Evolutionary conservation across 2,888 invertebrate species (phyloP).

Genomic region (Tryphoninae sp.): DNA sequence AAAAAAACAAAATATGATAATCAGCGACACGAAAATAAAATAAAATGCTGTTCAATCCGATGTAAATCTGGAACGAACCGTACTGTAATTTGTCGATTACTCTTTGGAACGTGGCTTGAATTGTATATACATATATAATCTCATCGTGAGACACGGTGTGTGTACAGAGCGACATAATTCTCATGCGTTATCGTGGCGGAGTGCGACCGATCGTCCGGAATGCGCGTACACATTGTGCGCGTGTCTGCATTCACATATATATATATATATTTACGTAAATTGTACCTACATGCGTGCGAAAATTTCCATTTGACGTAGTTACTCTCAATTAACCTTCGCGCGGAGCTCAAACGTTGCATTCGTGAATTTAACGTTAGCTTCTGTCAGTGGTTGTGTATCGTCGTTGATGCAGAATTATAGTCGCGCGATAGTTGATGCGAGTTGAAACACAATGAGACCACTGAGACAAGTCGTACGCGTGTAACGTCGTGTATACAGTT

Average conservation of each 20-base stretch:
- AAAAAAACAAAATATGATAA: too few relatives aligned
- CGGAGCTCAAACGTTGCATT: conserved; percentile 24
- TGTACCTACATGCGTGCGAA: conserved; percentile 20
- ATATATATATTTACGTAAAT: background rate
- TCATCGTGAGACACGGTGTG: background rate
- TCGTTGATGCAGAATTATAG: conserved; percentile 46
- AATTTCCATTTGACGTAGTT: conserved; percentile 54
- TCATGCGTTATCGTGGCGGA: conserved; percentile 41
- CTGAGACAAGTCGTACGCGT: conserved; percentile 9
- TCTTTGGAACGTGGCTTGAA: background rate
- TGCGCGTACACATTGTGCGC: conserved; percentile 30
- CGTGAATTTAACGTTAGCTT: conserved; percentile 33
- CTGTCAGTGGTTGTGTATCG: conserved; percentile 4
- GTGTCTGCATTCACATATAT: background rate
- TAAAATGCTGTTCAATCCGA: background rate
- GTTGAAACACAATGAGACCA: conserved; percentile 33
- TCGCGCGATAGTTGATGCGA: background rate
- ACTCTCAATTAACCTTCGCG: conserved; percentile 54
- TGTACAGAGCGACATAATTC: conserved; percentile 8
- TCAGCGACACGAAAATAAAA: background rate
- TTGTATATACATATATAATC: conserved; percentile 19
- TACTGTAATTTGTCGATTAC: background rate
- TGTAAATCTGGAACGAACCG: background rate
- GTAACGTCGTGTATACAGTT: background rate
- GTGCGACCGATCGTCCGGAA: conserved; percentile 36